Conservation (phyloP, 2,888 invertebrate species). For the Beris morrisii region DNA sequence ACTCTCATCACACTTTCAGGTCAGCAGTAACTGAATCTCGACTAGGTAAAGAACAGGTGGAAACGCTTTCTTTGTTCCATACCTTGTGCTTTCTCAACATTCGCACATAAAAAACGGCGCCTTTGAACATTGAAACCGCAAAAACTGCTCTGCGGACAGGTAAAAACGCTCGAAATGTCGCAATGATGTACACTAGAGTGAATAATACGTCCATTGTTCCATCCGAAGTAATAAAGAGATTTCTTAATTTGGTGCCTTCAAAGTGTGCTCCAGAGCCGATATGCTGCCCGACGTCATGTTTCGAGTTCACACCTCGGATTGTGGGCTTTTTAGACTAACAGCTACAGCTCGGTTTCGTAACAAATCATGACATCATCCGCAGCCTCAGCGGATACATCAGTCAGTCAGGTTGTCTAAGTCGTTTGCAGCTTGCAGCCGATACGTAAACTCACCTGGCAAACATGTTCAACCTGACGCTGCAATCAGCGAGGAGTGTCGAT, state of each 20-base stretch:
- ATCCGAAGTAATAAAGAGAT: neutral
- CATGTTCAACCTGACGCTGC: constrained; percentile 14
- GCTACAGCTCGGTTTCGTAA: neutral
- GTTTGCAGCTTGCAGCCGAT: neutral
- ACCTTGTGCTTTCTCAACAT: too few species aligned
- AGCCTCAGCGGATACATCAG: constrained; percentile 11
- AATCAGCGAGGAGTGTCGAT: neutral
- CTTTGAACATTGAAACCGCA: constrained; percentile 9
- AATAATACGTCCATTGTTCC: constrained; percentile 12
- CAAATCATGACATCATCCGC: constrained; percentile 15
- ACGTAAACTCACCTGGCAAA: neutral
- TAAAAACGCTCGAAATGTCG: constrained; percentile 9
- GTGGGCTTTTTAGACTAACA: constrained; percentile 6
- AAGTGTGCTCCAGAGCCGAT: neutral
- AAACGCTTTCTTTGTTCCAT: constrained; percentile 2
- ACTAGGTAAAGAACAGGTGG: neutral
- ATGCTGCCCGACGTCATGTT: neutral
- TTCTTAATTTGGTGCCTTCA: neutral
- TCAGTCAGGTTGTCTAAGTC: constrained; percentile 1
- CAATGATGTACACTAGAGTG: neutral
- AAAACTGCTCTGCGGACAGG: neutral
- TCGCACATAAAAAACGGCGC: too few species aligned
- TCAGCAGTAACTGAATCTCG: neutral
- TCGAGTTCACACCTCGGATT: constrained; percentile 11
- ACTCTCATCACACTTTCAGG: too few species aligned